Base-by-base conservation (phyloP, 2,888 invertebrate species). In the Gibbula magus region DNA sequence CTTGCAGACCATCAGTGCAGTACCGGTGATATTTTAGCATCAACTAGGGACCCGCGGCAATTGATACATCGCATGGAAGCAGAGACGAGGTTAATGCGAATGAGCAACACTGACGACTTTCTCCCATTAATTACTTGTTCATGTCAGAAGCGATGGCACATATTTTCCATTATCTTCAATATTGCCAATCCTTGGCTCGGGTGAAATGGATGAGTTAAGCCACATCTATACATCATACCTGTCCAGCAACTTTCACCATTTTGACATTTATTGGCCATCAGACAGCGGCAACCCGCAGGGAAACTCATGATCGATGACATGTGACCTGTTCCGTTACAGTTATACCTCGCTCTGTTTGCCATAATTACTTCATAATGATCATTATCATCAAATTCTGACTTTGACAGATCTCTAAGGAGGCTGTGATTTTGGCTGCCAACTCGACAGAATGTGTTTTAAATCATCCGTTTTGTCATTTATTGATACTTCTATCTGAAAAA, bases 251-350 rank as follows among this genome's bases (percentile, higher is more conserved):
- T 61, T 61, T 61, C 61, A 61, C 29, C 25, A 61, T 61, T 61
- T 61, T 61, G 61, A 61, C 61, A 61, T 61, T 61, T 61, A 61
- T 61, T 61, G 61, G 61, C 61, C 61, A 61, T 61, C 61, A 61
- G 61, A 61, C 61, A 61, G 61, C 29, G 29, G 29, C 29, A 29
- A 18, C 29, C 61, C 61, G 61, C 29, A 61, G 61, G 61, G 61
- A 61, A 29, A 29, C 61, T 16, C 61, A 61, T 61, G 61, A 61
- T 61, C 61, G 61, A 61, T 61, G 61, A 61, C 61, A 61, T 61
- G 61, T 61, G 61, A 61, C 61, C 61, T 61, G 61, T 61, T 25
- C 29, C 29, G 61, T 29, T 61, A 61, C 61, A 61, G 61, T 61
- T 29, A 61, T 61, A 61, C 61, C n/a, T 61, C 61, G 61, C 61